phyloP scores from a whole-genome alignment of 2,113 vertebrate genomes.

The Rhabdornis inornatus region DNA sequence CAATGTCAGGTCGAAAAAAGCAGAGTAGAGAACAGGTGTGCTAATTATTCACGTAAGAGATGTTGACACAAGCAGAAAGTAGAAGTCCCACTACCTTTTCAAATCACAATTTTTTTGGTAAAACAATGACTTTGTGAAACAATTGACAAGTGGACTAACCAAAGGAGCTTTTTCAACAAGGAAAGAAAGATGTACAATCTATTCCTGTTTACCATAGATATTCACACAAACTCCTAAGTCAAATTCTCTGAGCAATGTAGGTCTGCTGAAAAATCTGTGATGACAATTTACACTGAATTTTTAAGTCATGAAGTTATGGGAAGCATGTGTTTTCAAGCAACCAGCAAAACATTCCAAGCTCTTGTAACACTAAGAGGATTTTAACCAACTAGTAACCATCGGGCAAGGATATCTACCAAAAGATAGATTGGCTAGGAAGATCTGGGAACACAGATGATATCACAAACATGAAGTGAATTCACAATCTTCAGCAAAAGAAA shows the following conservation, averaged over 20 bases:
- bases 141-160: not conserved
- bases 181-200: not conserved
- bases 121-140: not conserved
- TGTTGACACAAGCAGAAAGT: not conserved
- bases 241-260: not conserved
- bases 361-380: not conserved
- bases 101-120: not conserved
- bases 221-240: not conserved
- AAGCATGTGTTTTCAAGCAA: not conserved
- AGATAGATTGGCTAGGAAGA: not conserved
- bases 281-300: not conserved
- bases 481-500: not conserved
- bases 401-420: not conserved
- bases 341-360: not conserved
- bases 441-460: not conserved
- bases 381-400: not conserved
- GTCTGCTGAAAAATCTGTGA: not conserved
- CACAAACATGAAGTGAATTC: not conserved
- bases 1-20: not conserved
- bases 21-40: not conserved
- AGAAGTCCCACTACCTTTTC: not conserved
- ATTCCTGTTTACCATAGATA: not conserved
- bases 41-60: not conserved
- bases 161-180: not conserved
- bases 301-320: not conserved